These are phyloP conservation scores for Smithornis capensis DNA, from an alignment of 2,113 vertebrate species.

Conservation along the genomic window DNA sequence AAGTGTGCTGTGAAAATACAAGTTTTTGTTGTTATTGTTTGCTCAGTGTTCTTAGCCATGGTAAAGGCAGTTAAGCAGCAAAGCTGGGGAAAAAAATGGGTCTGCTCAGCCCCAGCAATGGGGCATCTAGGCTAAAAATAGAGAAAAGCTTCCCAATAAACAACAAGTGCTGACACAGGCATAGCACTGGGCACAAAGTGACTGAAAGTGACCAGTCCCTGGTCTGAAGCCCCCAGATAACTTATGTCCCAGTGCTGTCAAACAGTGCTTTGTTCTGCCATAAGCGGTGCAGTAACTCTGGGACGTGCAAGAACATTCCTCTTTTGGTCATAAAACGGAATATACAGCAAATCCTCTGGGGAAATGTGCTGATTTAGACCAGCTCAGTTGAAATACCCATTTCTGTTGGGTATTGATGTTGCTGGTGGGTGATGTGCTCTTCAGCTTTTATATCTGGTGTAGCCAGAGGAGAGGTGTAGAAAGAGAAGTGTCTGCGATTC, in stretches of 20 bases:
- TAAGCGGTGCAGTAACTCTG: not conserved
- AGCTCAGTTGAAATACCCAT: not conserved
- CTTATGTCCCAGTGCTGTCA: not conserved
- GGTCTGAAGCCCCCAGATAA: not conserved
- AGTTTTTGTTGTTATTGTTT: constrained; percentile 40
- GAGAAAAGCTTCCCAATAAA: constrained; percentile 22
- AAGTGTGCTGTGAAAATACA: constrained; percentile 30
- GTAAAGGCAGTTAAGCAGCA: constrained; percentile 13
- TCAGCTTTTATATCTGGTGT: not conserved
- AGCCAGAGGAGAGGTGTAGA: not conserved
- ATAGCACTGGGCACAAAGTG: not conserved
- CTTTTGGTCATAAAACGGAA: not conserved
- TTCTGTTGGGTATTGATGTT: not conserved
- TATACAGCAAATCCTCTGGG: not conserved
- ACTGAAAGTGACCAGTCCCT: not conserved
- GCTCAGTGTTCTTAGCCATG: not conserved
- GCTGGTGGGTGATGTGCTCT: not conserved
- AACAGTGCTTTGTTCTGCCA: not conserved
- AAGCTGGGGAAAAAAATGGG: constrained; percentile 7
- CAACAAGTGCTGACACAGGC: not conserved
- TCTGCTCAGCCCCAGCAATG: not conserved
- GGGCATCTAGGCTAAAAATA: not conserved
- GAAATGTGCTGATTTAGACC: not conserved
- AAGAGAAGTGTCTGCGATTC: not conserved
- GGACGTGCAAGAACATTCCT: not conserved